Evolutionary conservation across 2,888 invertebrate genomes (phyloP).

Genomic region (Mystacides longicornis): DNA sequence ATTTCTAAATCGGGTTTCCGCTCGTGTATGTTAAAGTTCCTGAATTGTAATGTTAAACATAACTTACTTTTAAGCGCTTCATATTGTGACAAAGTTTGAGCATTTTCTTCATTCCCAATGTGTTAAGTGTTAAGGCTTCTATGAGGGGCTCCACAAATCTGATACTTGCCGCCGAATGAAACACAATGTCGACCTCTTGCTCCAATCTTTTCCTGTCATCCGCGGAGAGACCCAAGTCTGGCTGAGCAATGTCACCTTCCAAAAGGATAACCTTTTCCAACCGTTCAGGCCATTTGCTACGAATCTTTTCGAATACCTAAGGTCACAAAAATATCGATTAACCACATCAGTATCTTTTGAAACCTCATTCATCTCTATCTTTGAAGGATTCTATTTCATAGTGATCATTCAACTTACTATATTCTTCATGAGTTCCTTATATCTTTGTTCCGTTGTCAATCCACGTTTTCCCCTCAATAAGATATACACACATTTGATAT

Average conservation of each 20-base stretch:
- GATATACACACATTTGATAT: conserved; percentile 68
- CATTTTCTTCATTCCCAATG: conserved; percentile 78
- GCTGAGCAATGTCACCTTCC: conserved; percentile 67
- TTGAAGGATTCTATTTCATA: too few species aligned
- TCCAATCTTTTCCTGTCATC: conserved; percentile 55
- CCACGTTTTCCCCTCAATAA: conserved; percentile 72
- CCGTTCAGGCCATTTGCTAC: conserved; percentile 54
- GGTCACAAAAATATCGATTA: too few species aligned
- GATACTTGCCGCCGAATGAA: conserved; percentile 95
- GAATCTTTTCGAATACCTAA: conserved; percentile 64
- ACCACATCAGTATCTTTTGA: too few species aligned
- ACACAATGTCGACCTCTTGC: conserved; percentile 72
- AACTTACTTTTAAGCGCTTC: conserved; percentile 58
- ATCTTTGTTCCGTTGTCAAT: conserved; percentile 59
- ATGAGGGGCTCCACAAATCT: conserved; percentile 88
- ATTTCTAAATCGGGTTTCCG: too few species aligned
- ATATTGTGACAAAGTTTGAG: conserved; percentile 77
- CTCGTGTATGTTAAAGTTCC: too few species aligned
- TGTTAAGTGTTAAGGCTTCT: conserved; percentile 81
- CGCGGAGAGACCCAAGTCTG: conserved; percentile 61
- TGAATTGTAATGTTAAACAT: neutral
- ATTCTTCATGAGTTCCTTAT: conserved; percentile 67
- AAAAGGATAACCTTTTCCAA: conserved; percentile 62
- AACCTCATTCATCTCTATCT: too few species aligned
- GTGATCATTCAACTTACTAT: conserved; percentile 47